Base-by-base conservation (phyloP, 2,888 invertebrate genomes). In the Lepeophtheirus nordmannii region DNA sequence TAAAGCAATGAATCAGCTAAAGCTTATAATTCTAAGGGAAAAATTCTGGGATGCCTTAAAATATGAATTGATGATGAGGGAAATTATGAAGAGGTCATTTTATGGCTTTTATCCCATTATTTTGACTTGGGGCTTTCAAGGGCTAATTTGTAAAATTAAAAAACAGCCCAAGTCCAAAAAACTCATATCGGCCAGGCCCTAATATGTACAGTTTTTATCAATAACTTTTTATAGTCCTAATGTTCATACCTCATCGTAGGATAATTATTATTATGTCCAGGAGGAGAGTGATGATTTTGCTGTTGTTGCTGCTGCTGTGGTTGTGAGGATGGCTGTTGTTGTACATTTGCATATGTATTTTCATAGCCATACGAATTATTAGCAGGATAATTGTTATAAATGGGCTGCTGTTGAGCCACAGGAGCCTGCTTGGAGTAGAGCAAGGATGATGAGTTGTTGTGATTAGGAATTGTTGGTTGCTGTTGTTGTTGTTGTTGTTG, bases 251-350 rank as follows among this genome's bases (percentile, higher is more conserved):
- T 46, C 53, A 46, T 46, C 1, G 53, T 17, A 17, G 53, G 53
- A 46, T 46, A 46, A 17, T 46, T 46, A 17, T 46, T 46, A 17
- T 17, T 17, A n/a, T 46, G 53, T 46, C 53, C 53, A 46, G 53
- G 53, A 14, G 53, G 53, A 46, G 53, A 46, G 30, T 30, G 30
- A 30, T 30, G 1, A 30, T 5, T 30, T 30, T 30, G 30, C 30
- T 30, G 30, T 58, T 10, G 59, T 40, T 63, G 20, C 17, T 56
- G n/a, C 12, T 64, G 64, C 64, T 64, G 64, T 22, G 37, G 62
- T 37, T 38, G 39, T 10, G 39, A 39, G 0, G 37, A 39, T 12
- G 38, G 23, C 14, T 9, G 57, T 23, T 22, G 14, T 14, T 46
- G 53, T 5, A 46, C 53, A 46, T 46, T 46, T 8, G 53, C 53